phyloP scores from a whole-genome alignment of 2,113 vertebrate genomes.

The Chlamydotis undulata region DNA sequence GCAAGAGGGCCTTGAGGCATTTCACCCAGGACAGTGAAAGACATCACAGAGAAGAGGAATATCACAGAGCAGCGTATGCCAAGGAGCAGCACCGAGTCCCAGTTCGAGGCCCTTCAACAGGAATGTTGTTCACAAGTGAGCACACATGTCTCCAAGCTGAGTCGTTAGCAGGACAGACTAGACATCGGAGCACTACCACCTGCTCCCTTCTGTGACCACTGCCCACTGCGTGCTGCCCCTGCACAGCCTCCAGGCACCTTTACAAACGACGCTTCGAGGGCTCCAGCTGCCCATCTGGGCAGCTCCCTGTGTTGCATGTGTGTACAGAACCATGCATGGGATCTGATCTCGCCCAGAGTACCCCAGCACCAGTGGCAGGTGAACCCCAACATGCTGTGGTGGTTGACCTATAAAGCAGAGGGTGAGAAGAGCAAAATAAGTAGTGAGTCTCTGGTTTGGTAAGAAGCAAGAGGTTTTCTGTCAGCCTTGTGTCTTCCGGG shows the following conservation, averaged over 20 bases:
- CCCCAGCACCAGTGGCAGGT: too few relatives aligned
- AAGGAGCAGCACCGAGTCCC: not conserved
- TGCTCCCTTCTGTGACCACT: rapidly evolving
- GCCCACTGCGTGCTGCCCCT: not conserved
- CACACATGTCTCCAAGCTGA: not conserved
- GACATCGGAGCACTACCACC: not conserved
- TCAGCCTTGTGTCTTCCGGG: not conserved
- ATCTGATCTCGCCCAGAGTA: not conserved
- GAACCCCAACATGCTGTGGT: not conserved
- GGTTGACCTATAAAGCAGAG: not conserved
- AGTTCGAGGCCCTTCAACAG: not conserved
- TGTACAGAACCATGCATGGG: rapidly evolving
- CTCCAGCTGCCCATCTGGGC: not conserved
- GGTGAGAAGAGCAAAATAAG: not conserved
- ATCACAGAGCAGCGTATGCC: not conserved
- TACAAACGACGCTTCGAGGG: not conserved
- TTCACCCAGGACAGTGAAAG: not conserved
- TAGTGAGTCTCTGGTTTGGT: not conserved
- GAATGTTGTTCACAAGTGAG: rapidly evolving
- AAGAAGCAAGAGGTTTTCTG: not conserved
- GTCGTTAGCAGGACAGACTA: not conserved
- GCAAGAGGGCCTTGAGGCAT: rapidly evolving
- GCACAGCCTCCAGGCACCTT: too few relatives aligned
- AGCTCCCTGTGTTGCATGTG: rapidly evolving
- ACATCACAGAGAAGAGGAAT: not conserved